Conservation (phyloP, 2,888 invertebrate genomes). For the Spodoptera picta region DNA sequence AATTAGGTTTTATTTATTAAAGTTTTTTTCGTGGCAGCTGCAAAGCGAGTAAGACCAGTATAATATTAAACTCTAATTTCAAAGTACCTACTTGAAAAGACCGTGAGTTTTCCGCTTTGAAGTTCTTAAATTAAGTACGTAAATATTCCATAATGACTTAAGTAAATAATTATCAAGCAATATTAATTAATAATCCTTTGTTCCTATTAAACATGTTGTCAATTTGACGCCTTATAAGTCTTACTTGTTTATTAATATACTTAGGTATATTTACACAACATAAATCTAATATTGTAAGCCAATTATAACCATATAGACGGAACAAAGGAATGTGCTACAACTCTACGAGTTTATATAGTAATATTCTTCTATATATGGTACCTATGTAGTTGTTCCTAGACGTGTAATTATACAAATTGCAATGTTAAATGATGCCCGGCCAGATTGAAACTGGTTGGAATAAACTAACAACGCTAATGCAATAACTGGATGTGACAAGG, state of each 20-base stretch:
- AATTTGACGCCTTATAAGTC: constrained; percentile 40
- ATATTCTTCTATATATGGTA: constrained; percentile 48
- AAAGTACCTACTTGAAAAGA: neutral
- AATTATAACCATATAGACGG: constrained; percentile 50
- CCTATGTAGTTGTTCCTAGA: constrained; percentile 51
- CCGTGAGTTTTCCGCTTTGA: constrained; percentile 1
- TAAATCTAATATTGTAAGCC: constrained; percentile 38
- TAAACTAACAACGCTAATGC: constrained; percentile 41
- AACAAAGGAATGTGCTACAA: constrained; percentile 50
- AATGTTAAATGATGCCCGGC: constrained; percentile 63
- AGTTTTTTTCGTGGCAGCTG: neutral
- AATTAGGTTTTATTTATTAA: neutral
- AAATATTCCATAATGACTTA: neutral
- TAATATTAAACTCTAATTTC: neutral
- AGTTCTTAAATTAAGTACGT: constrained; percentile 4
- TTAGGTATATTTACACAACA: constrained; percentile 16
- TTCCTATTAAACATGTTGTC: constrained; percentile 23
- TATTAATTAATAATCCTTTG: constrained; percentile 54
- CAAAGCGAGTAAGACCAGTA: neutral
- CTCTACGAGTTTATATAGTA: constrained; percentile 19
- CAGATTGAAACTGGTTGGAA: constrained; percentile 64
- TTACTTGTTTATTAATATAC: constrained; percentile 16
- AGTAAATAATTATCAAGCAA: constrained; percentile 22
- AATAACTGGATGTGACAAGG: constrained; percentile 65
- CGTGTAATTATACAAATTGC: constrained; percentile 64